Conservation (phyloP, 2,113 vertebrate species). For the Beaufortia kweichowensis region DNA sequence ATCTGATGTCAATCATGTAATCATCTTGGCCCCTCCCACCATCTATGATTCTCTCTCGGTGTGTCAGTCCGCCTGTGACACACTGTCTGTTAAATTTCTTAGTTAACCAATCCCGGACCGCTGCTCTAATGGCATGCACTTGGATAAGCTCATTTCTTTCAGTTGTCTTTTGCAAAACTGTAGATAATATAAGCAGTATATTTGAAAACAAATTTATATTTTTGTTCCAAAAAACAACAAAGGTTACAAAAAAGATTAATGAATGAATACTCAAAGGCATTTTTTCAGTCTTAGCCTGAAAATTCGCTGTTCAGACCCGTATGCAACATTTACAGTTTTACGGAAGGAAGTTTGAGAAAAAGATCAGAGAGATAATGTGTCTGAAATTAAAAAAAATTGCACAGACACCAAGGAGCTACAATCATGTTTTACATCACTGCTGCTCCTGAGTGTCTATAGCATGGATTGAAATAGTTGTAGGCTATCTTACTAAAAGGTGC, state of each 20-base stretch:
- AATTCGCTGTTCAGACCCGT: constrained; percentile 20
- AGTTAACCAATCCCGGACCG: not conserved
- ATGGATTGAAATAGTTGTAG: constrained; percentile 9
- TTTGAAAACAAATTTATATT: constrained; percentile 58
- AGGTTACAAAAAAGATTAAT: constrained; percentile 27
- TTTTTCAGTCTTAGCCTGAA: constrained; percentile 38
- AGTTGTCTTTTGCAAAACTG: constrained; percentile 55
- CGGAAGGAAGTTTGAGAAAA: not conserved
- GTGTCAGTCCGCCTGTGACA: not conserved
- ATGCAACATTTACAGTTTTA: constrained; percentile 23
- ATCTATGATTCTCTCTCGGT: constrained; percentile 4
- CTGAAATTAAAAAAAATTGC: not conserved
- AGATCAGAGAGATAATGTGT: not conserved
- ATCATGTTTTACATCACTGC: constrained; percentile 6
- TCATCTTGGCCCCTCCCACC: constrained; percentile 1
- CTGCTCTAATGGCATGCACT: constrained; percentile 47
- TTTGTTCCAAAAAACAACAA: constrained; percentile 44
- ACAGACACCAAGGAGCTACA: not conserved
- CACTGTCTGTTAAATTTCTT: constrained; percentile 17
- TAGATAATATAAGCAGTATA: constrained; percentile 60
- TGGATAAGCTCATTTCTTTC: constrained; percentile 46
- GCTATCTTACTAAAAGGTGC: constrained; percentile 1
- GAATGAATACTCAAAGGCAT: constrained; percentile 17
- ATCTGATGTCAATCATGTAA: constrained; percentile 16
- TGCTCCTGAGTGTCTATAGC: constrained; percentile 12